Percentiles rank a stretch among this genome's conserved stretches.
These are phyloP conservation scores for Perizoma affinitatum DNA, from an alignment of 2,888 invertebrate genomes.

Conservation along the genomic window DNA sequence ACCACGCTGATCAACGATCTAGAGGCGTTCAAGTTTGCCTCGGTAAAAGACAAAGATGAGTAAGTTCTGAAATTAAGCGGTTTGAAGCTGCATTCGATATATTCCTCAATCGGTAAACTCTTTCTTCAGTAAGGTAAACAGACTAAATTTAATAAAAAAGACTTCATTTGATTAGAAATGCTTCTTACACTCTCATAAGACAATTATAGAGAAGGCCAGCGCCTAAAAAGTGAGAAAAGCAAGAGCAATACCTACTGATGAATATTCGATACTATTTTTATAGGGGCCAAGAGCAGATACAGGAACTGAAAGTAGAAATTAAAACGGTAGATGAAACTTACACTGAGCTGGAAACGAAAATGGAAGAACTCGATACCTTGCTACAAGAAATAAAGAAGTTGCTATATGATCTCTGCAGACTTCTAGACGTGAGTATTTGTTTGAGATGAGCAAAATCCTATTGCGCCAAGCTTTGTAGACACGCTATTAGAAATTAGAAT, in stretches of 20 bases:
- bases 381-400: constrained; percentile 74
- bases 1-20: constrained; percentile 87
- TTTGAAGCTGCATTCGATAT: too few species aligned
- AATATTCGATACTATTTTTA: constrained; percentile 36
- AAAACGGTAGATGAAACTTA: constrained; percentile 67
- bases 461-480: too few species aligned
- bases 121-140: too few species aligned
- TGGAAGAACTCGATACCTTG: constrained; percentile 67
- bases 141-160: too few species aligned
- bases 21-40: constrained; percentile 91
- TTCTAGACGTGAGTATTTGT: constrained; percentile 63
- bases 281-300: constrained; percentile 90
- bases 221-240: too few species aligned
- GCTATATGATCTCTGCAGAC: constrained; percentile 72
- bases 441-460: too few species aligned
- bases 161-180: too few species aligned
- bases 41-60: constrained; percentile 92
- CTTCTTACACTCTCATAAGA: too few species aligned
- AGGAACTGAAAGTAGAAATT: constrained; percentile 85
- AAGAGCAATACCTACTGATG: too few species aligned
- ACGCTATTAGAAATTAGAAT: too few species aligned
- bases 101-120: too few species aligned
- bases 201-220: too few species aligned
- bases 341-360: constrained; percentile 56
- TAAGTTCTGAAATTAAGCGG: constrained; percentile 63